A percentile compares a stretch with the other conserved stretches of the same genome.
Evolutionary conservation across 2,797 vertebrate genomes (phyloP).

Genomic region (Tinamus major): DNA sequence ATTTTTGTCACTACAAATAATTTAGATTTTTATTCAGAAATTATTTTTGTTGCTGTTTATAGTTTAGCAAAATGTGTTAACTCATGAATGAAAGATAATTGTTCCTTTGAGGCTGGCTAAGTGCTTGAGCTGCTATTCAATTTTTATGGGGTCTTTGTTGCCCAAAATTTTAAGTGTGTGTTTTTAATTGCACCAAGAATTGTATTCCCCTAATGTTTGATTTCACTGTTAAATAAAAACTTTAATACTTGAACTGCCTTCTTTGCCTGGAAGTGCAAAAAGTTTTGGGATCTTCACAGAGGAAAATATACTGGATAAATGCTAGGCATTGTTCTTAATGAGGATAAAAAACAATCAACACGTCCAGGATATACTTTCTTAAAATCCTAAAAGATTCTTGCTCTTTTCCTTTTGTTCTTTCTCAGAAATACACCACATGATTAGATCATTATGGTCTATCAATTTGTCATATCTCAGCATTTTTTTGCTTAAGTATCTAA

Average conservation of each 20-base stretch:
- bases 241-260: not conserved
- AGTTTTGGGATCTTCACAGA: not conserved
- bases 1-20: not conserved
- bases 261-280: not conserved
- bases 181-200: not conserved
- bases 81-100: not conserved
- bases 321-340: not conserved
- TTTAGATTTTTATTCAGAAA: not conserved
- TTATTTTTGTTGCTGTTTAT: not conserved
- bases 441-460: constrained; percentile 62
- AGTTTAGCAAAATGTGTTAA: not conserved
- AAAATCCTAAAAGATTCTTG: not conserved
- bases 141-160: not conserved
- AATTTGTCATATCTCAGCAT: constrained; percentile 57
- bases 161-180: not conserved
- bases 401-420: not conserved
- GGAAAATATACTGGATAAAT: not conserved
- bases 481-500: not conserved
- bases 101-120: not conserved
- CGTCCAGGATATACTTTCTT: not conserved
- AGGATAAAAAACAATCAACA: not conserved
- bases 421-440: not conserved
- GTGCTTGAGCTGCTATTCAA: not conserved
- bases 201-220: not conserved
- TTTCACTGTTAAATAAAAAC: not conserved